Evolutionary conservation across 2,113 vertebrate species (phyloP), one percentile per base, ranked within the genome.

Genomic region (Buteo buteo): DNA sequence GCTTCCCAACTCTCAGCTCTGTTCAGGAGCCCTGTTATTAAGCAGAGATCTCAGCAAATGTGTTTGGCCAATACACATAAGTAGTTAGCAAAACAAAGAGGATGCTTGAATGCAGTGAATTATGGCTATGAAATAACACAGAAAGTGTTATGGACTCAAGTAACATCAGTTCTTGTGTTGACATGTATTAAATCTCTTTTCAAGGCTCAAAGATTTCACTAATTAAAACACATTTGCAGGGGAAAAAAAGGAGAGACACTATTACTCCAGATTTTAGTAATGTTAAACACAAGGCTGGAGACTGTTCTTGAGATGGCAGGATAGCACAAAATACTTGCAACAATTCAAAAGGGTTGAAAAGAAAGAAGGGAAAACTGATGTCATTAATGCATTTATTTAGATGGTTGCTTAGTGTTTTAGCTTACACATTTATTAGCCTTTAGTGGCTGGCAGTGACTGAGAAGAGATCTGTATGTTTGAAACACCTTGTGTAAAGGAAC

Each of bases 121-220:
- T 67, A 74, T 5, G 7, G 10, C 72, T 94, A 44, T 49, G 58
- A 81, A 92, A 52, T 31, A 86, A 57, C 49, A 86, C 72, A 86
- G 58, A 74, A 93, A 96, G 77, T 92, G 86, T 91, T 86, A 88
- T 12, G 47, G 59, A 72, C 73, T 81, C 82, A 81, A 92, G 34
- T 66, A 78, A 89, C 77, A 65, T 64, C 40, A 94, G 20, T 84
- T 88, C 14, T 11, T 61, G 18, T 24, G 65, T 62, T 97, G 88
- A 95, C 65, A 86, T 34, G 40, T 49, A 79, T 25, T 84, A 95
- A 94, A 96, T 94, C 73, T 94, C 66, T 70, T 81, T 62, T 84
- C 36, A 82, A 73, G 22, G 24, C 87, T 94, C 65, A 38, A 84
- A 90, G 72, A 89, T 76, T 94, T 82, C 72, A 57, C 69, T 86